These are phyloP conservation scores for Columba livia DNA, from an alignment of 2,113 vertebrate genomes.

Conservation along the genomic window DNA sequence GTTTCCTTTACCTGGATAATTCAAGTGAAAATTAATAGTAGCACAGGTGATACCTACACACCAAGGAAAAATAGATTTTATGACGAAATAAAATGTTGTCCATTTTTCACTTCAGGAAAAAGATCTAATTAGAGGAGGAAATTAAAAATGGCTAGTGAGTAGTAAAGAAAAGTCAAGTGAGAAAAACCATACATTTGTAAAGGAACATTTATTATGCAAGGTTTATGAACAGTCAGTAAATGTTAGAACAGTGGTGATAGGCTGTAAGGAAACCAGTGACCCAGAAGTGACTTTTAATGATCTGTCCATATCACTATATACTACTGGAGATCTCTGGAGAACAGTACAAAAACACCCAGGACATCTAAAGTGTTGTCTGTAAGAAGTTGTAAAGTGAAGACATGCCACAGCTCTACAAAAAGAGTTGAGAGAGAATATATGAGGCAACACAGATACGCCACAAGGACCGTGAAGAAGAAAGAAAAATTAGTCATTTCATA, in stretches of 20 bases:
- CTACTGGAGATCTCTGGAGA: not conserved
- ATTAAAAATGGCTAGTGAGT: not conserved
- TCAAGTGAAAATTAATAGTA: constrained; percentile 4
- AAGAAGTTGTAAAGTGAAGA: not conserved
- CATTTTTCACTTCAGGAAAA: not conserved
- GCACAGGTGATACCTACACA: not conserved
- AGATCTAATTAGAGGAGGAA: not conserved
- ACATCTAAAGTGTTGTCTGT: not conserved
- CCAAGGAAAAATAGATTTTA: not conserved
- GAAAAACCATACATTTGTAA: not conserved
- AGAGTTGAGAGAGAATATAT: not conserved
- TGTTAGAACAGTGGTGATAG: not conserved
- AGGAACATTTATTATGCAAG: not conserved
- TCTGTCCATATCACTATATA: not conserved
- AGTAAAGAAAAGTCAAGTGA: not conserved
- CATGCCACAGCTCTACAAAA: not conserved
- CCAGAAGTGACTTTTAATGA: not conserved
- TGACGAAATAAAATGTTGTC: not conserved
- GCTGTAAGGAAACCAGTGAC: not conserved
- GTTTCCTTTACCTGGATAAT: constrained; percentile 85
- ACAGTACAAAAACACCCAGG: not conserved
- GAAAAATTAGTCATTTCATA: not conserved
- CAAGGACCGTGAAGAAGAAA: not conserved
- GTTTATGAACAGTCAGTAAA: not conserved
- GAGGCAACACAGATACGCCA: not conserved